Evolutionary conservation across 2,797 vertebrate species (phyloP).

Genomic region (Mycteria americana): DNA sequence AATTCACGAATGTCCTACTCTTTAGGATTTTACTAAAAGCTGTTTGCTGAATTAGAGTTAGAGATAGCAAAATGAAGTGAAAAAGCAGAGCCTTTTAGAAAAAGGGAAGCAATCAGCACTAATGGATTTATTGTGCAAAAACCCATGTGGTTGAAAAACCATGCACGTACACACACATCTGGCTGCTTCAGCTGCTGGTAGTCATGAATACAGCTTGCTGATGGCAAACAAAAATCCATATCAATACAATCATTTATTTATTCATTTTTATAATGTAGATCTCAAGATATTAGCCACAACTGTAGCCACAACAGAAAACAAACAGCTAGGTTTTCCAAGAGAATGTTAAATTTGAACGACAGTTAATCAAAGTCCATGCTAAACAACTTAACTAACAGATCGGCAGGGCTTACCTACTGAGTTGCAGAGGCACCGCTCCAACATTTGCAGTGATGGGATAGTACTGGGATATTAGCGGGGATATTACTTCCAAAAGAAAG

Average conservation of each 20-base stretch:
- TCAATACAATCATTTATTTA: background rate
- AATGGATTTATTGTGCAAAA: conserved; percentile 45
- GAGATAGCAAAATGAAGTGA: background rate
- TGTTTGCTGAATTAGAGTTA: conserved; percentile 13
- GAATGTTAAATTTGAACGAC: background rate
- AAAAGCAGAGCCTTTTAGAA: conserved; percentile 25
- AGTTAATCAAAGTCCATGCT: background rate
- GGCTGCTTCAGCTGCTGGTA: conserved; percentile 31
- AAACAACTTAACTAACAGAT: background rate
- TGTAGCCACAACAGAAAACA: background rate
- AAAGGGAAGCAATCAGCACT: conserved; percentile 14
- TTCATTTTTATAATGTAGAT: background rate
- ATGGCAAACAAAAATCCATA: background rate
- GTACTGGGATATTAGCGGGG: background rate
- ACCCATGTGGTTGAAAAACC: background rate
- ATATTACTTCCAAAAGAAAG: background rate
- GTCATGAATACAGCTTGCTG: background rate
- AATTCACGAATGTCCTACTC: background rate
- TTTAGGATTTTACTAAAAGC: conserved; percentile 22
- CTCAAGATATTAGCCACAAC: background rate
- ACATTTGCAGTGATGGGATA: background rate
- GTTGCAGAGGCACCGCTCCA: background rate
- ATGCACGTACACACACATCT: background rate
- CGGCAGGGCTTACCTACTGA: background rate
- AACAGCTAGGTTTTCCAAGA: background rate